These are phyloP conservation scores for Gallinago nigripennis DNA, from an alignment of 2,797 vertebrate species.

Conservation along the genomic window DNA sequence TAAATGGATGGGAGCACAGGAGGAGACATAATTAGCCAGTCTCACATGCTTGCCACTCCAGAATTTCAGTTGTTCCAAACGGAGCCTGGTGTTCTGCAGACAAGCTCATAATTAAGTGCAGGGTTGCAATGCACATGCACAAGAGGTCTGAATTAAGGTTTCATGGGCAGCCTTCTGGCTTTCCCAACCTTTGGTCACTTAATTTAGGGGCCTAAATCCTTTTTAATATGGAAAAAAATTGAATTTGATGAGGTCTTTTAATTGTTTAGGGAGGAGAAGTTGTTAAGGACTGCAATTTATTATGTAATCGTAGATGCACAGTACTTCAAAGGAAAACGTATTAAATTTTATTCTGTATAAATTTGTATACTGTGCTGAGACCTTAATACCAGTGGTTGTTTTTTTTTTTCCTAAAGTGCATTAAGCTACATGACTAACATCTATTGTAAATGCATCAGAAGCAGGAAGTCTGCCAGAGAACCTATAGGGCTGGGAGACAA, in stretches of 20 bases:
- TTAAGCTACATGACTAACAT: not conserved
- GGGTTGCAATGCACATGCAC: not conserved
- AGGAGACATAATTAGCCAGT: not conserved
- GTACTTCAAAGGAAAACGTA: not conserved
- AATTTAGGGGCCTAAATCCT: not conserved
- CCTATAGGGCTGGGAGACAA: not conserved
- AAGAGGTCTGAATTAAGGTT: constrained; percentile 2
- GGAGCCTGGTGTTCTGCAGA: not conserved
- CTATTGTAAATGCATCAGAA: not conserved
- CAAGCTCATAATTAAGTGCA: constrained; percentile 6
- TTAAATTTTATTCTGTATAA: not conserved
- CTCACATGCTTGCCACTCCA: not conserved
- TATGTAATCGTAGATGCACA: not conserved
- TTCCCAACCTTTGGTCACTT: not conserved
- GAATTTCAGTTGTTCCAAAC: constrained; percentile 3
- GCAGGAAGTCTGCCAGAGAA: not conserved
- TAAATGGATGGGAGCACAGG: not conserved
- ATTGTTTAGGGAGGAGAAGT: not conserved
- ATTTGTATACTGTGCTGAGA: not conserved
- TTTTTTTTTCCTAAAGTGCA: not conserved
- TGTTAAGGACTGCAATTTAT: not conserved
- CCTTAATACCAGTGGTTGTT: not conserved
- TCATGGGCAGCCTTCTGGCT: not conserved
- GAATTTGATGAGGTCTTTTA: not conserved
- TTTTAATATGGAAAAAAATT: not conserved